Conservation (phyloP, 2,797 vertebrate genomes). For the Carapus acus region DNA sequence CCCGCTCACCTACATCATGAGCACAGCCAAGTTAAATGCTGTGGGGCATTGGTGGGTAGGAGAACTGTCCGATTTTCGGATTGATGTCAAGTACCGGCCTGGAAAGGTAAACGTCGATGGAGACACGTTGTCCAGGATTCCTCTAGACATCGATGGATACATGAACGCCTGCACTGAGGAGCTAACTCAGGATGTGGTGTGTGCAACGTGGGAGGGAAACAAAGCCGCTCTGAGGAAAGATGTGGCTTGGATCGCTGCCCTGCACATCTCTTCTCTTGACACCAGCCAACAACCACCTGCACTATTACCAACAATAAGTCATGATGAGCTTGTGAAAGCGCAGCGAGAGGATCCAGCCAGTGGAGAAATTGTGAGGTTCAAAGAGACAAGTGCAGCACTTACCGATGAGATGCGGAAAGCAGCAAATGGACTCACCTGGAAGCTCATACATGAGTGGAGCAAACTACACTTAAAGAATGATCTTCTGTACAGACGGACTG, state of each 20-base stretch:
- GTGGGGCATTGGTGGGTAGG: not conserved
- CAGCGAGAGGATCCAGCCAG: not conserved
- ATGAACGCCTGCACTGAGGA: slow-evolving; percentile 1
- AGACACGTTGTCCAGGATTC: slow-evolving; percentile 1
- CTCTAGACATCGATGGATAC: slow-evolving; percentile 9
- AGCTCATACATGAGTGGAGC: slow-evolving; percentile 3
- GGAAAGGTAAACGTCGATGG: not conserved
- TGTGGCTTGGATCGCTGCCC: slow-evolving; percentile 2
- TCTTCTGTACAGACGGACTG: too few species aligned
- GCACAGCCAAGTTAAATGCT: too few species aligned
- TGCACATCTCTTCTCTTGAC: not conserved
- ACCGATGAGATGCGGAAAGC: not conserved
- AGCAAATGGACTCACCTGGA: not conserved
- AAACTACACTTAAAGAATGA: not conserved
- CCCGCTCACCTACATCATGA: too few species aligned
- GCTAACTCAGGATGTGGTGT: slow-evolving; percentile 5
- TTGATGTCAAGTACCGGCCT: slow-evolving; percentile 4
- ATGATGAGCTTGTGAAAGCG: not conserved
- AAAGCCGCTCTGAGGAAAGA: slow-evolving; percentile 5
- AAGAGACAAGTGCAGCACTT: not conserved
- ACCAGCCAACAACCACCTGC: not conserved
- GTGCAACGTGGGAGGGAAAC: slow-evolving; percentile 8
- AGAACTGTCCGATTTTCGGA: not conserved
- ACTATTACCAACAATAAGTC: too few species aligned
- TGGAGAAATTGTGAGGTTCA: not conserved